A percentile compares a stretch with the other conserved stretches of the same genome.
phyloP scores from a whole-genome alignment of 2,113 vertebrate species.

The Pithys albifrons region DNA sequence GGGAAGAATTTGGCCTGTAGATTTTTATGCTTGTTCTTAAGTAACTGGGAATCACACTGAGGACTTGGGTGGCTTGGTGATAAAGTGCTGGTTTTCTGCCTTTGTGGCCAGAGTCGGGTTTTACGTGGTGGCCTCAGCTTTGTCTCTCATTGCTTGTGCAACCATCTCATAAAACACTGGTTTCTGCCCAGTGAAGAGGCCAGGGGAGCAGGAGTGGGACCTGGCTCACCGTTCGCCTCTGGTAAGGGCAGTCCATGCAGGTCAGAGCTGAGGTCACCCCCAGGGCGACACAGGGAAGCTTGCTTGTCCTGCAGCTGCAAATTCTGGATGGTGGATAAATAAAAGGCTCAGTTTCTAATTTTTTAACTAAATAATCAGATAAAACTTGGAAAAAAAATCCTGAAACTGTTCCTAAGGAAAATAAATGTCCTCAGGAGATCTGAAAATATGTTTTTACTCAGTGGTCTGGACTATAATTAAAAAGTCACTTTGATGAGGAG shows the following conservation, averaged over 20 bases:
- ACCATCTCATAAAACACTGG: slow-evolving; percentile 18
- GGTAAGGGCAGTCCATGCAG: slow-evolving; percentile 30
- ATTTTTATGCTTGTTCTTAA: background rate
- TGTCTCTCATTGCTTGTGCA: background rate
- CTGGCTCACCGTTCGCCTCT: background rate
- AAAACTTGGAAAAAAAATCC: background rate
- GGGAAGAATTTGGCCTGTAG: background rate
- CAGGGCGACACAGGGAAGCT: background rate
- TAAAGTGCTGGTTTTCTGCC: background rate
- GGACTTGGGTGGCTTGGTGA: background rate
- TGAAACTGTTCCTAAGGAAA: background rate
- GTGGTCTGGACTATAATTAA: background rate
- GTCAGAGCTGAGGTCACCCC: slow-evolving; percentile 48
- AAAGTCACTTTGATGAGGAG: background rate
- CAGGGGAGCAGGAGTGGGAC: background rate
- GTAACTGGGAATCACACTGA: background rate
- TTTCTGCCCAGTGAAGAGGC: background rate
- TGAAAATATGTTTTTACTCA: background rate
- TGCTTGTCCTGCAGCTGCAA: slow-evolving; percentile 22
- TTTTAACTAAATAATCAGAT: slow-evolving; percentile 67
- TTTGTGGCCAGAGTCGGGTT: background rate
- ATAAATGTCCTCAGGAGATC: background rate
- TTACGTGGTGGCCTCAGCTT: background rate
- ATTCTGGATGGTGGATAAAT: background rate
- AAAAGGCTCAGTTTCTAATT: slow-evolving; percentile 58